Conservation (phyloP, 2,888 invertebrate species). For the Operophtera brumata region DNA sequence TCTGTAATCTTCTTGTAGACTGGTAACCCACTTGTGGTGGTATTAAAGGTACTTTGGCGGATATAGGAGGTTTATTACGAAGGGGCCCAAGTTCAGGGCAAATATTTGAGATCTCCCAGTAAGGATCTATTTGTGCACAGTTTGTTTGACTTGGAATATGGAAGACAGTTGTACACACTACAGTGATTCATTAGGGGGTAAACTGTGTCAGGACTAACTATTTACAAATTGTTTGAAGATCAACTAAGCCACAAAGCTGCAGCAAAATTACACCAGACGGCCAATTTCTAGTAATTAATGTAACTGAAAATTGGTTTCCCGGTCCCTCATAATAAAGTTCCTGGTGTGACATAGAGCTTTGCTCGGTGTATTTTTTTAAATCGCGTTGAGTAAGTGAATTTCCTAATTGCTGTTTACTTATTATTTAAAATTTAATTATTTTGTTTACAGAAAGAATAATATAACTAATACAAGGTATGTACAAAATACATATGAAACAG, state of each 20-base stretch:
- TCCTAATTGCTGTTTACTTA: too few relatives aligned
- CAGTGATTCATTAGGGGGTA: not conserved
- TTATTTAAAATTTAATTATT: too few relatives aligned
- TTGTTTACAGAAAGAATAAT: too few relatives aligned
- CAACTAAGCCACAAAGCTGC: not conserved
- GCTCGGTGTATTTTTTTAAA: too few relatives aligned
- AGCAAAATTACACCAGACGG: too few relatives aligned
- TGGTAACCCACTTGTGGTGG: slow-evolving; percentile 24
- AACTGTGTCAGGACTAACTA: not conserved
- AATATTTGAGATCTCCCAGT: slow-evolving; percentile 25
- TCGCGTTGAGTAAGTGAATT: too few relatives aligned
- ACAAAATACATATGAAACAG: too few relatives aligned
- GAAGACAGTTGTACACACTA: not conserved
- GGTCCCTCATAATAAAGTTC: too few relatives aligned
- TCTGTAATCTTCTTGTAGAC: slow-evolving; percentile 1
- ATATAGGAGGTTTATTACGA: slow-evolving; percentile 22
- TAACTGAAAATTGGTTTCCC: too few relatives aligned
- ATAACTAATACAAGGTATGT: too few relatives aligned
- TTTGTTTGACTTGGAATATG: slow-evolving; percentile 14
- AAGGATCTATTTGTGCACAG: slow-evolving; percentile 21
- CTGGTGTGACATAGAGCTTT: too few relatives aligned
- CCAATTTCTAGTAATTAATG: too few relatives aligned
- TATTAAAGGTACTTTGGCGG: slow-evolving; percentile 18
- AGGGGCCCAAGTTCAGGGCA: slow-evolving; percentile 23
- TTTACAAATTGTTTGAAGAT: not conserved